Evolutionary conservation across 1,140 invertebrate genomes (phyloP).

Genomic region (Aphidius gifuensis): DNA sequence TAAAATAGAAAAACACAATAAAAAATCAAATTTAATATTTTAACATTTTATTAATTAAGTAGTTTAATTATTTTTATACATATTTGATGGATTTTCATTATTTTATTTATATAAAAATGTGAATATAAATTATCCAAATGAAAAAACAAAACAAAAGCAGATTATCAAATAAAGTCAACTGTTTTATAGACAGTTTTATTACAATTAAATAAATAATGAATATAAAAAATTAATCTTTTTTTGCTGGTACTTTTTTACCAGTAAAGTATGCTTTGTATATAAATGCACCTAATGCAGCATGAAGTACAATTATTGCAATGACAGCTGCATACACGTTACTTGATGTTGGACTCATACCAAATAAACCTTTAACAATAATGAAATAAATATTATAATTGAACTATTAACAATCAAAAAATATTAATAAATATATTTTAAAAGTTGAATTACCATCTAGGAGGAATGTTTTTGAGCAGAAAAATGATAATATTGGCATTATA

Average conservation of each 20-base stretch:
- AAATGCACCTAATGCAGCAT: slow-evolving; percentile 71
- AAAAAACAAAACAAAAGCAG: neutral
- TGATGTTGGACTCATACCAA: slow-evolving; percentile 59
- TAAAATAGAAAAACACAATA: too few relatives aligned
- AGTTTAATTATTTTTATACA: neutral
- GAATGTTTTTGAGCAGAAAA: slow-evolving; percentile 49
- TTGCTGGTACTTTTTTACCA: slow-evolving; percentile 36
- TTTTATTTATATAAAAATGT: neutral
- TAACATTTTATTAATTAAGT: neutral
- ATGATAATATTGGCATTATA: slow-evolving; percentile 46
- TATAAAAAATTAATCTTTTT: slow-evolving; percentile 39
- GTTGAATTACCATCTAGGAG: slow-evolving; percentile 48
- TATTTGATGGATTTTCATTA: neutral
- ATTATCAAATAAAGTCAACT: slow-evolving; percentile 3
- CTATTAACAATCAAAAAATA: neutral
- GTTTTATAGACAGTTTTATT: neutral
- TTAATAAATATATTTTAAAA: slow-evolving; percentile 9
- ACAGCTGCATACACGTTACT: slow-evolving; percentile 75
- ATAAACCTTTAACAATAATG: slow-evolving; percentile 44
- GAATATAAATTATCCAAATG: neutral
- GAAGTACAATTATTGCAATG: slow-evolving; percentile 67
- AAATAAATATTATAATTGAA: slow-evolving; percentile 14
- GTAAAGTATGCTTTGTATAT: slow-evolving; percentile 73
- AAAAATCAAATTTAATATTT: neutral
- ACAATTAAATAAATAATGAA: slow-evolving; percentile 7